These are phyloP conservation scores for Echiichthys vipera DNA, from an alignment of 2,797 vertebrate genomes.

Conservation along the genomic window DNA sequence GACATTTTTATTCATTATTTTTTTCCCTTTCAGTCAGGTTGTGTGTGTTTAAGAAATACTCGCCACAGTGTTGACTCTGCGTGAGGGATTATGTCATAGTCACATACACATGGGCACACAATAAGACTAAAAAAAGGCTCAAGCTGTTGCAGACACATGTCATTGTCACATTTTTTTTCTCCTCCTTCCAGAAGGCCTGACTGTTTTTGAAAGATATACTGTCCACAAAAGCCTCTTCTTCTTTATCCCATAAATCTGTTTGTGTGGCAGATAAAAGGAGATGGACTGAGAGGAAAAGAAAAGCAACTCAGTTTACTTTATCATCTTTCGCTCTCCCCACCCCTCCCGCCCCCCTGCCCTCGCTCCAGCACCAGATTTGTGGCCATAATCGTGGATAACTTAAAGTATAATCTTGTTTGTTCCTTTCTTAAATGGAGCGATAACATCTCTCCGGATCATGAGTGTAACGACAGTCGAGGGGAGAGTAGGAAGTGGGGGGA, in stretches of 20 bases:
- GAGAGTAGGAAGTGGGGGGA: neutral
- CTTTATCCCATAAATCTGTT: conserved; percentile 79
- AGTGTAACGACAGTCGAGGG: conserved; percentile 48
- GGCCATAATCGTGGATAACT: conserved; percentile 81
- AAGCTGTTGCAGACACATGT: conserved; percentile 74
- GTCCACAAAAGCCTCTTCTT: conserved; percentile 76
- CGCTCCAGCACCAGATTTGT: conserved; percentile 77
- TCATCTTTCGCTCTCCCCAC: conserved; percentile 71
- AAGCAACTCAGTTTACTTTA: conserved; percentile 76
- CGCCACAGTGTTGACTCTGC: conserved; percentile 52
- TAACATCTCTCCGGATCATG: conserved; percentile 80
- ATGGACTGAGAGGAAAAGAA: conserved; percentile 73
- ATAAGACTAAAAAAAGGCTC: conserved; percentile 32
- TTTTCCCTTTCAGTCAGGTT: conserved; percentile 41
- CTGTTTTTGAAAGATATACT: conserved; percentile 81
- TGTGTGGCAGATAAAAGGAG: conserved; percentile 74
- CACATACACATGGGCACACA: conserved; percentile 23
- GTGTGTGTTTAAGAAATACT: conserved; percentile 57
- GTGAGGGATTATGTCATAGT: conserved; percentile 73
- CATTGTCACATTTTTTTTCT: conserved; percentile 73
- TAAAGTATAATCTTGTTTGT: conserved; percentile 84
- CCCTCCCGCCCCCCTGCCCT: neutral
- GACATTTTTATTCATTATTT: conserved; percentile 70
- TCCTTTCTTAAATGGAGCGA: conserved; percentile 82
- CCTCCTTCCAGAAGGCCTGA: conserved; percentile 57